Conservation (phyloP, 37 sponge, comb jelly and placozoan species). For the Oscarella lobularis region DNA sequence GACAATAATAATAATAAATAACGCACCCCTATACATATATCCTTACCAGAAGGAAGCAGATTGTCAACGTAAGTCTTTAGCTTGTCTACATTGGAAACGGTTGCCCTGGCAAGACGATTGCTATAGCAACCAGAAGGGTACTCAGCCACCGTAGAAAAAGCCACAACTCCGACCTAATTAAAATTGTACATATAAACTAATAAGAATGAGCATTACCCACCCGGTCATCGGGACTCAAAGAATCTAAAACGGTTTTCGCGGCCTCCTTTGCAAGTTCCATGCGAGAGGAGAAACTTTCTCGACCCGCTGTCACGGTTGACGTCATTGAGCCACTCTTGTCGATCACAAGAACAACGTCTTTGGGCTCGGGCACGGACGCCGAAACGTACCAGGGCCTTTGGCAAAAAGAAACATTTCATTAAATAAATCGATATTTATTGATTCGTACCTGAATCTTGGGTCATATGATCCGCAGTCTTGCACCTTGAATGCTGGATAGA, state of each 20-base stretch:
- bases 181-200: conserved; percentile 1
- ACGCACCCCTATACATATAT: no score
- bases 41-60: neutral
- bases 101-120: neutral
- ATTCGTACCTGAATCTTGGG: conserved; percentile 32
- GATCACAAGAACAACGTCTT: conserved; percentile 27
- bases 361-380: conserved; percentile 24
- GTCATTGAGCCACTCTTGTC: conserved; percentile 5
- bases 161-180: neutral
- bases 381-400: conserved; percentile 42
- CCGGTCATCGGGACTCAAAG: conserved; percentile 26
- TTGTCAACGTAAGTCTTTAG: neutral
- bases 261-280: conserved; percentile 9
- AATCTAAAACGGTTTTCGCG: conserved; percentile 17
- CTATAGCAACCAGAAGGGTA: neutral
- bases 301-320: no score
- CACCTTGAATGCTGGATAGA: conserved; percentile 8
- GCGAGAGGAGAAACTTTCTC: neutral
- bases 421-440: no score
- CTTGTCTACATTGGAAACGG: neutral
- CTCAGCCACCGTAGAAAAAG: neutral
- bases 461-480: conserved; percentile 16
- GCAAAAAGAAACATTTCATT: neutral
- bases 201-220: conserved; percentile 6
- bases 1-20: no score